phyloP scores from a whole-genome alignment of 1,140 invertebrate genomes.

The Drosophila sturtevanti region DNA sequence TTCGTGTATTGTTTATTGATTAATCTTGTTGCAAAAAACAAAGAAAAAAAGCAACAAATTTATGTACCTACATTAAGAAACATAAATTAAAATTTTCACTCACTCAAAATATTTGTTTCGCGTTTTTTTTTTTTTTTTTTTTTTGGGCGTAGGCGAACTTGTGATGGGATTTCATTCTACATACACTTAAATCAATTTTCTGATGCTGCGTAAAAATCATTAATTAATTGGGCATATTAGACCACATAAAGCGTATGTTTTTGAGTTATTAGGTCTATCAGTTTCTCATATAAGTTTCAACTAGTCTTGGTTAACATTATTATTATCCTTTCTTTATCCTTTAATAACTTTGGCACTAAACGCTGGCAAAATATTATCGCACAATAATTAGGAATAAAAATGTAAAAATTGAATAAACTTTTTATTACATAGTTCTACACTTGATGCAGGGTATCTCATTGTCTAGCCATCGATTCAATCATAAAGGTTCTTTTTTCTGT shows the following conservation, averaged over 20 bases:
- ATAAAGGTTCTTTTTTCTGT: background rate
- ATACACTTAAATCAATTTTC: background rate
- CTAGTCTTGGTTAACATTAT: no score
- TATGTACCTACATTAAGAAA: slow-evolving; percentile 26
- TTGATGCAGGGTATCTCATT: background rate
- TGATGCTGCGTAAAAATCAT: background rate
- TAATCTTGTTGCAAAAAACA: slow-evolving; percentile 36
- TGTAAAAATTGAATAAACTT: no score
- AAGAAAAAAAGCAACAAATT: slow-evolving; percentile 54
- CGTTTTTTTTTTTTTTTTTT: no score
- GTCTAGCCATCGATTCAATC: background rate
- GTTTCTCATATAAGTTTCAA: no score
- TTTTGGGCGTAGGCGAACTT: background rate
- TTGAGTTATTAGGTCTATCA: no score
- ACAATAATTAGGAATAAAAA: no score
- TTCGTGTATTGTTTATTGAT: slow-evolving; percentile 56
- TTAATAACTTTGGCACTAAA: background rate
- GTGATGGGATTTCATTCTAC: background rate
- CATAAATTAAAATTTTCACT: slow-evolving; percentile 59
- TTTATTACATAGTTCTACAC: background rate
- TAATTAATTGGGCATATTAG: background rate
- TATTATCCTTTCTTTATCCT: no score
- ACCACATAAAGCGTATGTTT: background rate
- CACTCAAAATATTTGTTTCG: slow-evolving; percentile 38
- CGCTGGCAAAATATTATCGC: no score